These are phyloP conservation scores for Dasysyrphus tricinctus DNA, from an alignment of 2,888 invertebrate genomes.

Conservation along the genomic window DNA sequence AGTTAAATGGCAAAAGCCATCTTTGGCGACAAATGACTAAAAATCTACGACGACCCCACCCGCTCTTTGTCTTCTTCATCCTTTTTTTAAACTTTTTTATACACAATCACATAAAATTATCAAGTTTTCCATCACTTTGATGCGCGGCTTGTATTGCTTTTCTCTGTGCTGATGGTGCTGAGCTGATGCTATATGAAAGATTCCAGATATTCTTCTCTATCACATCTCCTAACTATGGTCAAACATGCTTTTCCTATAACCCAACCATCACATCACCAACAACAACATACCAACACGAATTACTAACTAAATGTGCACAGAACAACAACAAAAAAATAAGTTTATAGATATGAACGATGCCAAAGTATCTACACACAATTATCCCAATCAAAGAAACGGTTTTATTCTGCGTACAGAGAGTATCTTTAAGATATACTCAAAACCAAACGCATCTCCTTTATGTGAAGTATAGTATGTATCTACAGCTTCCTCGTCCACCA, in stretches of 20 bases:
- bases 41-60: conserved; percentile 27
- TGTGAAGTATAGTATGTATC: neutral
- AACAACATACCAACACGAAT: conserved; percentile 70
- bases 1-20: conserved; percentile 47
- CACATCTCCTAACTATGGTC: conserved; percentile 44
- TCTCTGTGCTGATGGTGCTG: neutral
- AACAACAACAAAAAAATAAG: conserved; percentile 28
- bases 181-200: conserved; percentile 16
- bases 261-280: conserved; percentile 46
- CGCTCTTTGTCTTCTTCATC: neutral
- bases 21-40: conserved; percentile 43
- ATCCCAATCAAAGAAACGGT: conserved; percentile 65
- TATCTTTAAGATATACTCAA: conserved; percentile 35
- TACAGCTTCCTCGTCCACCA: neutral
- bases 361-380: conserved; percentile 64
- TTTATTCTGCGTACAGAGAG: conserved; percentile 17
- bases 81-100: neutral
- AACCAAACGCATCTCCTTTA: conserved; percentile 47
- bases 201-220: conserved; percentile 33
- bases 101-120: conserved; percentile 50
- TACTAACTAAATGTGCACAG: conserved; percentile 32
- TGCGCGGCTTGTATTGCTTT: neutral
- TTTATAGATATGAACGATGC: conserved; percentile 71
- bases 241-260: conserved; percentile 58
- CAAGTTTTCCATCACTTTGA: conserved; percentile 59